These are phyloP conservation scores for Zonitis immaculata DNA, from an alignment of 2,888 invertebrate genomes.

Conservation along the genomic window DNA sequence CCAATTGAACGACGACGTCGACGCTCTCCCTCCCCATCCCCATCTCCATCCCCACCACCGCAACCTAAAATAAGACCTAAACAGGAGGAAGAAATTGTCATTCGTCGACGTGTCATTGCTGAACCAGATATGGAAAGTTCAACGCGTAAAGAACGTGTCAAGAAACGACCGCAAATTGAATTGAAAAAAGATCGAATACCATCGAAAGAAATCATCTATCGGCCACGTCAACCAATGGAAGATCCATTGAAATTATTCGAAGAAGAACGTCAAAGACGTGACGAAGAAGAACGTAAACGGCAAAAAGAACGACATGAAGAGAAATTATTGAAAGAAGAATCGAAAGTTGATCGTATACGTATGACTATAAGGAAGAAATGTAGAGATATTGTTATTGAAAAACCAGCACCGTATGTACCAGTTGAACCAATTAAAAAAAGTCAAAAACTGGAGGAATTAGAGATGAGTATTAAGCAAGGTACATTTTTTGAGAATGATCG, in stretches of 20 bases:
- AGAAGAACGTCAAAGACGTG: conserved; percentile 35
- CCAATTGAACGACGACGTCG: conserved; percentile 22
- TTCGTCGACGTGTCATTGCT: conserved; percentile 37
- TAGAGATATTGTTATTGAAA: conserved; percentile 40
- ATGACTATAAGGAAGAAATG: conserved; percentile 42
- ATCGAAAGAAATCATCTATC: conserved; percentile 30
- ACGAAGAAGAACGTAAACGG: conserved; percentile 43
- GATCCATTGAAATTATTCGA: conserved; percentile 38
- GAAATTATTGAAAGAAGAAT: conserved; percentile 41
- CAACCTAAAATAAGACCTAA: conserved; percentile 29
- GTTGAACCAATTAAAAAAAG: conserved; percentile 44
- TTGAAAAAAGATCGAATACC: conserved; percentile 27
- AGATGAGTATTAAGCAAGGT: conserved; percentile 42
- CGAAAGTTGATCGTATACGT: conserved; percentile 39
- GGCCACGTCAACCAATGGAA: conserved; percentile 34
- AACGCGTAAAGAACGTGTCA: conserved; percentile 37
- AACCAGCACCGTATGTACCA: conserved; percentile 41
- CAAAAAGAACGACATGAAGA: conserved; percentile 39
- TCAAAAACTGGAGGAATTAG: conserved; percentile 41
- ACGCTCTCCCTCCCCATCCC: conserved; percentile 26
- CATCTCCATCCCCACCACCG: conserved; percentile 21
- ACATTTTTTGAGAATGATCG: conserved; percentile 46
- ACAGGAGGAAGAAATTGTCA: conserved; percentile 38
- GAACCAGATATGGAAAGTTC: conserved; percentile 34
- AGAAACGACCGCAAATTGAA: conserved; percentile 31